A percentile compares a stretch with the other conserved stretches of the same genome.
These are phyloP conservation scores for Laothoe populi DNA, from an alignment of 2,888 invertebrate genomes.

Conservation along the genomic window DNA sequence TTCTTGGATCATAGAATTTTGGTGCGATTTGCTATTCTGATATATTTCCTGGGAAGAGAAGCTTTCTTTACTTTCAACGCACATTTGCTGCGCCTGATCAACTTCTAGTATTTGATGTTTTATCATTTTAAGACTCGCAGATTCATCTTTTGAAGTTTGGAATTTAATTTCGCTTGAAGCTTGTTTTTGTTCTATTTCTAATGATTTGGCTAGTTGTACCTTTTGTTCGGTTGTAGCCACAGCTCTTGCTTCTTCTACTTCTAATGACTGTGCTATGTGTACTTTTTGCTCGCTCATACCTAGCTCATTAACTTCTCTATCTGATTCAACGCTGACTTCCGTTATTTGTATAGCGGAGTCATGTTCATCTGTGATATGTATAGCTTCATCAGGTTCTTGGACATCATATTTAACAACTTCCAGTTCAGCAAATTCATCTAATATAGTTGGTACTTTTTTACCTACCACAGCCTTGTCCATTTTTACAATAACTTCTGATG, in stretches of 20 bases:
- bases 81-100: not conserved
- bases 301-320: not conserved
- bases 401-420: conserved; percentile 50
- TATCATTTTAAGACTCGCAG: conserved; percentile 34
- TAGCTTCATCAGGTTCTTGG: conserved; percentile 28
- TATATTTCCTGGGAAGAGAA: conserved; percentile 27
- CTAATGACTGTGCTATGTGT: not conserved
- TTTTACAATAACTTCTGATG: conserved; percentile 33
- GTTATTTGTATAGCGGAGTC: conserved; percentile 39
- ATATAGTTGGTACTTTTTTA: conserved; percentile 33
- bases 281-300: not conserved
- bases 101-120: conserved; percentile 26
- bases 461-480: conserved; percentile 34
- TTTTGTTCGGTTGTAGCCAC: conserved; percentile 33
- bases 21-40: not conserved
- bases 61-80: conserved; percentile 40
- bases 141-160: conserved; percentile 36
- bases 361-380: conserved; percentile 39
- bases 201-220: conserved; percentile 26
- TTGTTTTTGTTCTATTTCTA: conserved; percentile 4
- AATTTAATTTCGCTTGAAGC: conserved; percentile 9
- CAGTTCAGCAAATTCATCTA: conserved; percentile 49
- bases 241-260: conserved; percentile 21
- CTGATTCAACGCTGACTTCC: conserved; percentile 22
- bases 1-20: conserved; percentile 31